phyloP scores from a whole-genome alignment of 2,888 invertebrate genomes.

The Podotricha telesiphe region DNA sequence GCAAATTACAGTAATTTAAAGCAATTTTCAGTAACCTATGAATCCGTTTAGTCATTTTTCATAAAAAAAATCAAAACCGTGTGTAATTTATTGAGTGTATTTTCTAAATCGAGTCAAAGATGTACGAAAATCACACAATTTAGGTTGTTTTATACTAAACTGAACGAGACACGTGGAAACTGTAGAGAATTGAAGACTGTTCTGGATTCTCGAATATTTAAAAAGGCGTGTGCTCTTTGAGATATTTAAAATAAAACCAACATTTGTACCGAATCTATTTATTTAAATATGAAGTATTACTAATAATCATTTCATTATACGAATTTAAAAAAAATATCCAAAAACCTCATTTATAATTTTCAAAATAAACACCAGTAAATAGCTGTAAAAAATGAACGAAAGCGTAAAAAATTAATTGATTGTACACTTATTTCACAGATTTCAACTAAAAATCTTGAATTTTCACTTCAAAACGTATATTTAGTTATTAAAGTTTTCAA shows the following conservation, averaged over 20 bases:
- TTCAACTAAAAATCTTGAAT: no score
- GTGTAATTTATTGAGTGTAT: not conserved
- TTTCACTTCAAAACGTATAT: no score
- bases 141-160: conserved; percentile 9
- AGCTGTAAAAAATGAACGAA: no score
- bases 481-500: no score
- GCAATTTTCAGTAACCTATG: not conserved
- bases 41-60: not conserved
- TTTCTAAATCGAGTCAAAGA: not conserved
- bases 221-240: not conserved
- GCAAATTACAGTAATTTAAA: not conserved
- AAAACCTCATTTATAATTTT: no score
- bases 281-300: no score
- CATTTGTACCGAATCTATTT: not conserved
- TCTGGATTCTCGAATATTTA: not conserved
- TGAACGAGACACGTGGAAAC: conserved; percentile 6
- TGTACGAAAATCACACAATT: not conserved
- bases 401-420: no score
- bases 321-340: no score
- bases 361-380: no score
- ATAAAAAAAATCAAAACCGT: not conserved
- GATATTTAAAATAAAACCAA: not conserved
- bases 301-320: no score
- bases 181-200: not conserved
- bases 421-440: no score